Percentiles rank a stretch among this genome's conserved stretches.
phyloP scores from a whole-genome alignment of 1,140 invertebrate species.

The Drosophila kanapiae region DNA sequence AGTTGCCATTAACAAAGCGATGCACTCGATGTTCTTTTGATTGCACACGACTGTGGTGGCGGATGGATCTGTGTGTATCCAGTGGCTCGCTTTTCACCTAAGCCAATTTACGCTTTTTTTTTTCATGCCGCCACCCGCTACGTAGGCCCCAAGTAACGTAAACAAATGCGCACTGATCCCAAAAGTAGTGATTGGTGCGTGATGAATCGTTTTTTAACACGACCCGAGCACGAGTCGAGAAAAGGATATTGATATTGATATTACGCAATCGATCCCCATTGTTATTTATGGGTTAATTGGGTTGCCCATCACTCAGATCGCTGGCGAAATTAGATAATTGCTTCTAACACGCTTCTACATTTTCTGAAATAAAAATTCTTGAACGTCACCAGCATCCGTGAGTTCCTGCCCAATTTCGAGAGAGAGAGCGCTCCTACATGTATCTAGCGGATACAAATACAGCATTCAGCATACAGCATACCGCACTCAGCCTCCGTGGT shows the following conservation, averaged over 20 bases:
- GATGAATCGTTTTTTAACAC: not conserved
- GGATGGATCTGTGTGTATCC: conserved; percentile 31
- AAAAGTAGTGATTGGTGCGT: conserved; percentile 25
- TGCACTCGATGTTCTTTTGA: conserved; percentile 53
- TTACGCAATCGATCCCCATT: conserved; percentile 33
- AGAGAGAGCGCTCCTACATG: conserved; percentile 17
- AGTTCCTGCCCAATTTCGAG: conserved; percentile 23
- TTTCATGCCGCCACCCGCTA: conserved; percentile 29
- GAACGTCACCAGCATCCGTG: conserved; percentile 38
- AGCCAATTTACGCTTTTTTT: conserved; percentile 48
- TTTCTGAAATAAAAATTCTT: conserved; percentile 36
- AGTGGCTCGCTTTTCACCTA: conserved; percentile 22
- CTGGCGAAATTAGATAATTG: conserved; percentile 46
- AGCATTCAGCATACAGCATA: not conserved
- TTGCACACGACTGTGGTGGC: conserved; percentile 28
- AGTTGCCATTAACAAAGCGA: conserved; percentile 45
- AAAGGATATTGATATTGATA: not conserved
- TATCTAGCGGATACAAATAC: conserved; percentile 45
- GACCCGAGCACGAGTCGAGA: conserved; percentile 1
- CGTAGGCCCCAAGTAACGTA: conserved; percentile 32
- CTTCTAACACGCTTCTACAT: conserved; percentile 33
- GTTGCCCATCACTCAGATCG: conserved; percentile 30
- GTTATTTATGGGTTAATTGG: conserved; percentile 38
- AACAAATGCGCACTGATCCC: conserved; percentile 16
- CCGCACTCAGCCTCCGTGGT: conserved; percentile 7